Conservation (phyloP, 1,140 invertebrate genomes). For the Calosoma granatense region DNA sequence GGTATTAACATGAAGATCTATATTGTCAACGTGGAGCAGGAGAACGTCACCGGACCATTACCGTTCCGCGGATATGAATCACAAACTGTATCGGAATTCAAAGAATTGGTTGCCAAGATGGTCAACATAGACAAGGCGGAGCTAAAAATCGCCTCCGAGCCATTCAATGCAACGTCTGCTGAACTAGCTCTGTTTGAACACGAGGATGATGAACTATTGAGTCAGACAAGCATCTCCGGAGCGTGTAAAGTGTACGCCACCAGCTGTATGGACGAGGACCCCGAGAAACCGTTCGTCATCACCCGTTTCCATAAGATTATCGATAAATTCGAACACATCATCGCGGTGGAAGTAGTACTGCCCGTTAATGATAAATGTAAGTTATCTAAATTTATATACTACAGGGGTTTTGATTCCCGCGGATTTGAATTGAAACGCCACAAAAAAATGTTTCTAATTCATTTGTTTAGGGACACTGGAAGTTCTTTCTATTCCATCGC, state of each 20-base stretch:
- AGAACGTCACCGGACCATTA: constrained; percentile 51
- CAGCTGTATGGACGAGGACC: constrained; percentile 25
- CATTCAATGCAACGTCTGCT: constrained; percentile 31
- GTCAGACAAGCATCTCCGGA: constrained; percentile 38
- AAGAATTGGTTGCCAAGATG: constrained; percentile 41
- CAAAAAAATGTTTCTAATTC: constrained; percentile 45
- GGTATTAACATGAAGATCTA: constrained; percentile 56
- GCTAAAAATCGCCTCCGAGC: constrained; percentile 42
- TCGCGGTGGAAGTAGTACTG: constrained; percentile 47
- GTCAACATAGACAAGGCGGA: constrained; percentile 37
- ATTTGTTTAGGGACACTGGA: constrained; percentile 39
- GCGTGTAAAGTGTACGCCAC: constrained; percentile 42
- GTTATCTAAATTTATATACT: constrained; percentile 14
- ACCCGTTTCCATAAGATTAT: constrained; percentile 39
- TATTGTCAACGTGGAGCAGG: constrained; percentile 47
- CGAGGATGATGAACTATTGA: constrained; percentile 35
- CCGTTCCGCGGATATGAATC: constrained; percentile 46
- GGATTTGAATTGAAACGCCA: constrained; percentile 28
- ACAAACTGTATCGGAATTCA: constrained; percentile 51
- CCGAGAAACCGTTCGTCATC: constrained; percentile 27
- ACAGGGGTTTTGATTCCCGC: too few species aligned
- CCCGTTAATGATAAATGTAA: constrained; percentile 47
- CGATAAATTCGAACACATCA: constrained; percentile 45
- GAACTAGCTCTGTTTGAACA: constrained; percentile 39
- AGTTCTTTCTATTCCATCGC: constrained; percentile 41